phyloP scores from a whole-genome alignment of 2,113 vertebrate genomes.

The Sylvilagus bachmani region DNA sequence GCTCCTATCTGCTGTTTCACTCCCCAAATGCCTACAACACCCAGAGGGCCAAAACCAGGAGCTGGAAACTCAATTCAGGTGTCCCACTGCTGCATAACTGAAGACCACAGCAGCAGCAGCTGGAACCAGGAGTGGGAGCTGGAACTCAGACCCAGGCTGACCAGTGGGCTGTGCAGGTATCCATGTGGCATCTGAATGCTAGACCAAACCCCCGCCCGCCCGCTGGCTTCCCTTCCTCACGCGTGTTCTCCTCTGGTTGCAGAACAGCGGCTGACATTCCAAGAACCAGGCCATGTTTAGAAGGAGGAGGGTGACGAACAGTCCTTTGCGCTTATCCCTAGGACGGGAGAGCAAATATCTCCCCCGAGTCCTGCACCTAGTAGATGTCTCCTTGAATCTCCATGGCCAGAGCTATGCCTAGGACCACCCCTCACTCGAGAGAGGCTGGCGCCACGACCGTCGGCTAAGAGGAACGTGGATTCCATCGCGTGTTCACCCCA shows the following conservation, averaged over 20 bases:
- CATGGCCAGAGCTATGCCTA: neutral
- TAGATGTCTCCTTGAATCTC: neutral
- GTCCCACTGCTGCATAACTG: too few species aligned
- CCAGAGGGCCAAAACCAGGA: too few species aligned
- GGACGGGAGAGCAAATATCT: neutral
- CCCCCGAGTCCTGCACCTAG: neutral
- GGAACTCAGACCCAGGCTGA: too few species aligned
- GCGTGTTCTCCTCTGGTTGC: neutral
- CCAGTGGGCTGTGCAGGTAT: too few species aligned
- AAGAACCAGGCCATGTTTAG: neutral
- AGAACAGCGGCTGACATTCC: neutral
- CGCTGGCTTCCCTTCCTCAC: neutral
- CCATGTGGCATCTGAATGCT: too few species aligned
- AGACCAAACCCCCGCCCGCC: too few species aligned
- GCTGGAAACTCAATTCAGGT: too few species aligned
- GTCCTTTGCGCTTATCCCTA: neutral
- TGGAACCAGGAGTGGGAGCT: too few species aligned
- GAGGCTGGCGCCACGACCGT: neutral
- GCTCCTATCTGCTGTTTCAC: too few species aligned
- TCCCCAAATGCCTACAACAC: too few species aligned
- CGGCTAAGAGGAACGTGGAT: neutral
- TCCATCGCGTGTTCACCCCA: neutral
- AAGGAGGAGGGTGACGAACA: neutral
- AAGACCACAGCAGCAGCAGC: too few species aligned
- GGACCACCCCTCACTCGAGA: neutral